Percentiles rank a stretch among this genome's conserved stretches.
These are phyloP conservation scores for Apodemus speciosus DNA, from an alignment of 2,113 vertebrate genomes.

Conservation along the genomic window DNA sequence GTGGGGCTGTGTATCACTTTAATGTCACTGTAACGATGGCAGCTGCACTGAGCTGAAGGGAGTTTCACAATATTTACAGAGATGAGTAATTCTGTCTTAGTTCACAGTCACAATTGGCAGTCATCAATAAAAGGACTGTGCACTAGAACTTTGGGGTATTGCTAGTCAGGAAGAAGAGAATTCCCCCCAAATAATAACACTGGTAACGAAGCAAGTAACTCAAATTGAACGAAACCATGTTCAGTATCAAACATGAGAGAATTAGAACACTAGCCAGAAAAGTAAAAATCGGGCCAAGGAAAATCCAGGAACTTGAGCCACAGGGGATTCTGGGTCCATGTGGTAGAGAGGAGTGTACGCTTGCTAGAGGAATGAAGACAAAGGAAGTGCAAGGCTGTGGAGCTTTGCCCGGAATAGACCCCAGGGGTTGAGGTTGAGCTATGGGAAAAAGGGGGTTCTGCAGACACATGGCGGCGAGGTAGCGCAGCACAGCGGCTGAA, in stretches of 20 bases:
- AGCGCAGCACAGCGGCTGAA: neutral
- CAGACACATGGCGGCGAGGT: neutral
- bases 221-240: neutral
- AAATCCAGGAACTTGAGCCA: neutral
- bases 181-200: constrained; percentile 8
- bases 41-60: neutral
- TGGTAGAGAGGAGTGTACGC: neutral
- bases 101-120: neutral
- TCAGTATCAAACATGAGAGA: neutral
- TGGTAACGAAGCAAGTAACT: neutral
- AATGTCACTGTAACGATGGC: neutral
- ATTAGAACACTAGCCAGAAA: neutral
- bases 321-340: neutral
- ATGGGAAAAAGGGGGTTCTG: neutral
- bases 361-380: neutral
- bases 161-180: constrained; percentile 33
- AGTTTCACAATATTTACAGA: constrained; percentile 55
- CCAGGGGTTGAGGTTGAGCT: neutral
- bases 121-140: constrained; percentile 22
- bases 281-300: neutral
- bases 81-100: constrained; percentile 44
- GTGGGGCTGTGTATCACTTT: neutral
- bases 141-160: neutral
- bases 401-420: neutral
- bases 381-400: neutral